Percentiles rank a stretch among this genome's conserved stretches.
Conservation (phyloP, 2,113 vertebrate species). For the Mesitornis unicolor region DNA sequence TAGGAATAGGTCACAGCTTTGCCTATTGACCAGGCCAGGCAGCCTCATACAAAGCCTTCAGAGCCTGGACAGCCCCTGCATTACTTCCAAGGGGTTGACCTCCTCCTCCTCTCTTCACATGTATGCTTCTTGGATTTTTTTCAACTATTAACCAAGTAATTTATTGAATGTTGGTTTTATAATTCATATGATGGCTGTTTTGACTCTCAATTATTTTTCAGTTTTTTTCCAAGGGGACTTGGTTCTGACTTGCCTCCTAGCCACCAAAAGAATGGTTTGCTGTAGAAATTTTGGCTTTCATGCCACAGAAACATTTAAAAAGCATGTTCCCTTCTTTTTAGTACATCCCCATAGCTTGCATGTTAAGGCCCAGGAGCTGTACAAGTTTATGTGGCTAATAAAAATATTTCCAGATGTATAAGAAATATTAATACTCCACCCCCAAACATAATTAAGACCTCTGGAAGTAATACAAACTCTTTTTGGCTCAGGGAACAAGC, state of each 20-base stretch:
- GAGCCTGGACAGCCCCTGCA: not conserved
- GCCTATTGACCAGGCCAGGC: not conserved
- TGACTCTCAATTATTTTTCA: not conserved
- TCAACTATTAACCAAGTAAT: not conserved
- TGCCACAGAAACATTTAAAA: not conserved
- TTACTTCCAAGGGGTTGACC: not conserved
- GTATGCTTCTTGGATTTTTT: not conserved
- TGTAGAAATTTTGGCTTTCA: not conserved
- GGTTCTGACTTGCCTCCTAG: not conserved
- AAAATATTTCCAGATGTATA: not conserved
- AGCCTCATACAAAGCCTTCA: fast-evolving
- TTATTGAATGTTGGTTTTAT: not conserved
- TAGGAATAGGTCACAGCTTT: not conserved
- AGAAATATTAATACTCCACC: not conserved
- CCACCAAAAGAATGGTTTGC: not conserved
- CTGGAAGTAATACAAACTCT: not conserved
- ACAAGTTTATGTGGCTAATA: not conserved
- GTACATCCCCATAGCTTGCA: not conserved
- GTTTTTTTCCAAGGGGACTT: not conserved
- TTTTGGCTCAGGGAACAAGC: not conserved
- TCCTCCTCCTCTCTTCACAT: not conserved
- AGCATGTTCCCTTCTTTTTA: not conserved
- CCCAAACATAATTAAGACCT: not conserved
- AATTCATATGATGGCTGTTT: not conserved
- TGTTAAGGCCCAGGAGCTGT: not conserved